A percentile compares a stretch with the other conserved stretches of the same genome.
These are phyloP conservation scores for Lanius collurio DNA, from an alignment of 2,113 vertebrate species.

Conservation along the genomic window DNA sequence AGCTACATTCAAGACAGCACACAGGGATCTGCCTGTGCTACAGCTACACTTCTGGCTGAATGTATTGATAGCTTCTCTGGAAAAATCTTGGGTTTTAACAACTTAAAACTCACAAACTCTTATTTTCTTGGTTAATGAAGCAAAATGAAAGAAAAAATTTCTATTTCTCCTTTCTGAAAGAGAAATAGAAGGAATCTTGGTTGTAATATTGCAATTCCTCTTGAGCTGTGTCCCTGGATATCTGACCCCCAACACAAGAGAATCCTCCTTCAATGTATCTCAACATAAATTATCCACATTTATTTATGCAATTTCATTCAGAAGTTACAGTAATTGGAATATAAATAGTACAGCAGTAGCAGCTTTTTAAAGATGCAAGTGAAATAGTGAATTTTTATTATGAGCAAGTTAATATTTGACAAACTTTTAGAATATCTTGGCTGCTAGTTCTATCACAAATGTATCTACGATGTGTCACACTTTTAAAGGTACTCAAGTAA, in stretches of 20 bases:
- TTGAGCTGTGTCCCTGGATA: not conserved
- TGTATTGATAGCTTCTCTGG: not conserved
- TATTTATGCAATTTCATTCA: not conserved
- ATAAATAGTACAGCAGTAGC: not conserved
- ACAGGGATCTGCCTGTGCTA: not conserved
- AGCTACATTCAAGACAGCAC: not conserved
- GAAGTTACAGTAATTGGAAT: not conserved
- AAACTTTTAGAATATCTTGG: not conserved
- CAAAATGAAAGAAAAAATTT: not conserved
- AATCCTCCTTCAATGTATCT: not conserved
- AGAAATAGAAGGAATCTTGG: not conserved
- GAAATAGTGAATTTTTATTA: not conserved
- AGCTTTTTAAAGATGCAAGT: not conserved
- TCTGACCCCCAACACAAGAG: not conserved
- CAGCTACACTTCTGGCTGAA: not conserved
- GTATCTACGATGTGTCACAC: not conserved
- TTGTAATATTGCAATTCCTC: not conserved
- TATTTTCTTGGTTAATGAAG: not conserved
- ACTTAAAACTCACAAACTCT: not conserved
- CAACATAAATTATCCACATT: not conserved
- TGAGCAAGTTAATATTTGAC: not conserved
- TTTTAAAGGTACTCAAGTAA: not conserved
- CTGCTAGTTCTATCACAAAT: not conserved
- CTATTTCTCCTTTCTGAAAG: not conserved
- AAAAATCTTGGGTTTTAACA: not conserved